Conservation (phyloP, 35 echinoderm and acorn worm genomes). For the Anneissia japonica region DNA sequence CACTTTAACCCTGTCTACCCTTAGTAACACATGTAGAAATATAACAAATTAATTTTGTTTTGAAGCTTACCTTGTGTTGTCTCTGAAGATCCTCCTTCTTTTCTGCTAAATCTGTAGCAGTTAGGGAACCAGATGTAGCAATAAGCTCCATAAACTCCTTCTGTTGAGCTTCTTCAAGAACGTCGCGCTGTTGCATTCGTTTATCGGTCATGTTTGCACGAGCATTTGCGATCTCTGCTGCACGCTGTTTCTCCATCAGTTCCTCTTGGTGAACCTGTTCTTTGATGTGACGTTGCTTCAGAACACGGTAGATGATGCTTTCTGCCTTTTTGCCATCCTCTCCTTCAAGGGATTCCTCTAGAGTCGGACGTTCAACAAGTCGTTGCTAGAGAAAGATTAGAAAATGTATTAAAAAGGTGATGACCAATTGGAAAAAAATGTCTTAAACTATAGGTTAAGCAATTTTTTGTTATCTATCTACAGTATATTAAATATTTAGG, state of each 20-base stretch:
- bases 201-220: conserved; percentile 61
- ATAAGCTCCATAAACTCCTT: conserved; percentile 91
- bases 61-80: conserved; percentile 62
- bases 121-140: conserved; percentile 71
- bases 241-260: conserved; percentile 81
- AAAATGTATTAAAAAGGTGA: no score
- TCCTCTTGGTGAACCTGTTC: conserved; percentile 94
- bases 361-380: conserved; percentile 46
- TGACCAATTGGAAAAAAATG: no score
- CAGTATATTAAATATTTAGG: no score
- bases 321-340: conserved; percentile 65
- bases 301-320: conserved; percentile 81
- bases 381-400: background rate
- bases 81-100: conserved; percentile 79
- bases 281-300: conserved; percentile 80
- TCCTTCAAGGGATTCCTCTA: conserved; percentile 50
- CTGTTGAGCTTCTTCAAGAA: conserved; percentile 66
- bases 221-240: conserved; percentile 42
- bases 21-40: no score
- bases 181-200: conserved; percentile 52
- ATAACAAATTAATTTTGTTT: no score
- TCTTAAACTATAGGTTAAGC: no score
- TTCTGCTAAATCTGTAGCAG: conserved; percentile 59
- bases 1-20: no score
- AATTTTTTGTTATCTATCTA: no score